These are phyloP conservation scores for Ctenodactylus gundi DNA, from an alignment of 2,113 vertebrate species.

Conservation along the genomic window DNA sequence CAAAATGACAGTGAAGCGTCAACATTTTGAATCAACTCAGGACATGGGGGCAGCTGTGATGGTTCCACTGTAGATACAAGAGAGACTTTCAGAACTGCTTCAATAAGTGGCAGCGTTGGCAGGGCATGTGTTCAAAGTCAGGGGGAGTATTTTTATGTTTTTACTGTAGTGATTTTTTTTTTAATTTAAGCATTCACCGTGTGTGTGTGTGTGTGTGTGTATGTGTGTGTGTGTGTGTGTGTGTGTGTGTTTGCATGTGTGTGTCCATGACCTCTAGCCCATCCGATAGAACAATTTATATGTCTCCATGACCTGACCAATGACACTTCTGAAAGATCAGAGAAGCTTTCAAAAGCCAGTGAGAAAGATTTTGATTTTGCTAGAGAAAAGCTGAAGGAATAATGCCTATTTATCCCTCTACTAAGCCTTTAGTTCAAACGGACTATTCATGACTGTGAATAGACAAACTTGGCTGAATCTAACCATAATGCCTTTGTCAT, in stretches of 20 bases:
- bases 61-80: neutral
- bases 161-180: neutral
- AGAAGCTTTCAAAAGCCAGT: slow-evolving; percentile 28
- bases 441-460: slow-evolving; percentile 66
- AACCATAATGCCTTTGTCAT: slow-evolving; percentile 73
- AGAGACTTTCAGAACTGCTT: neutral
- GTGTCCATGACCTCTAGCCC: neutral
- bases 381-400: slow-evolving; percentile 28
- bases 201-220: too few relatives aligned
- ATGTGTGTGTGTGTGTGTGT: too few relatives aligned
- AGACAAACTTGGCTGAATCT: slow-evolving; percentile 66
- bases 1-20: neutral
- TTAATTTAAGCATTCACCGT: neutral
- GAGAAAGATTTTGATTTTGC: slow-evolving; percentile 51
- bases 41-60: neutral
- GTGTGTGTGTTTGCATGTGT: too few relatives aligned
- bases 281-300: slow-evolving; percentile 10
- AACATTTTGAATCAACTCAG: neutral
- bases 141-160: too few relatives aligned
- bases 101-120: neutral
- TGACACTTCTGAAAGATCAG: slow-evolving; percentile 31
- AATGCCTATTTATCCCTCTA: slow-evolving; percentile 43
- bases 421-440: slow-evolving; percentile 38
- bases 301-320: neutral
- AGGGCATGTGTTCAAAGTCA: neutral